Evolutionary conservation across 2,888 invertebrate species (phyloP).

Genomic region (Polyommatus icarus): DNA sequence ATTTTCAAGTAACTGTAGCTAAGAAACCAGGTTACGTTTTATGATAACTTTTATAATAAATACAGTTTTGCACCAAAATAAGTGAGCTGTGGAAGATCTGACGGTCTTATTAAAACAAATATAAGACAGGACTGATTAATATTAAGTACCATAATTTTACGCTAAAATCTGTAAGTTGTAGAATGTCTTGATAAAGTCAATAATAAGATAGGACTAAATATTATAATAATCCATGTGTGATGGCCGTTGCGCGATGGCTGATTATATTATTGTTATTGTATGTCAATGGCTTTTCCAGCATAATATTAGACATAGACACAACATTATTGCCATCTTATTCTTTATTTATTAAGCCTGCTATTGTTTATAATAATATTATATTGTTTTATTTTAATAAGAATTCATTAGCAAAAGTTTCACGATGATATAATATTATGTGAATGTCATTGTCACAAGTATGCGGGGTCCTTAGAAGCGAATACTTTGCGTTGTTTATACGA

Average conservation of each 20-base stretch:
- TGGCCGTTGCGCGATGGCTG: too few species aligned
- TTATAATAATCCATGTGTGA: too few species aligned
- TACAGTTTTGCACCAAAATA: not conserved
- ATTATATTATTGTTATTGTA: too few species aligned
- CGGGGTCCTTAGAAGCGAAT: not conserved
- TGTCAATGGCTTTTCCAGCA: too few species aligned
- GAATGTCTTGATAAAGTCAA: too few species aligned
- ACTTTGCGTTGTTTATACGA: slow-evolving; percentile 5
- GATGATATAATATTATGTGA: not conserved
- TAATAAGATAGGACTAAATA: too few species aligned
- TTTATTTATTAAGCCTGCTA: not conserved
- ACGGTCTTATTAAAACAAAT: too few species aligned
- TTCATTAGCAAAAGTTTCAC: not conserved
- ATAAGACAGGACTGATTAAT: too few species aligned
- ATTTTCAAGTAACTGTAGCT: not conserved
- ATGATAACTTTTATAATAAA: not conserved
- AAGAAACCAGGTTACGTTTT: not conserved
- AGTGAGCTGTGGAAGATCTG: not conserved
- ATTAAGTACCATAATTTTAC: too few species aligned
- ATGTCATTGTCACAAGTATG: not conserved
- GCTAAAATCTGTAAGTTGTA: too few species aligned
- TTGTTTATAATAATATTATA: not conserved
- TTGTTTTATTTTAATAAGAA: not conserved
- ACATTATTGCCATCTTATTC: not conserved
- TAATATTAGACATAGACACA: not conserved